A percentile compares a stretch with the other conserved stretches of the same genome.
Evolutionary conservation across 2,888 invertebrate species (phyloP).

Genomic region (Andricus quercusramuli): DNA sequence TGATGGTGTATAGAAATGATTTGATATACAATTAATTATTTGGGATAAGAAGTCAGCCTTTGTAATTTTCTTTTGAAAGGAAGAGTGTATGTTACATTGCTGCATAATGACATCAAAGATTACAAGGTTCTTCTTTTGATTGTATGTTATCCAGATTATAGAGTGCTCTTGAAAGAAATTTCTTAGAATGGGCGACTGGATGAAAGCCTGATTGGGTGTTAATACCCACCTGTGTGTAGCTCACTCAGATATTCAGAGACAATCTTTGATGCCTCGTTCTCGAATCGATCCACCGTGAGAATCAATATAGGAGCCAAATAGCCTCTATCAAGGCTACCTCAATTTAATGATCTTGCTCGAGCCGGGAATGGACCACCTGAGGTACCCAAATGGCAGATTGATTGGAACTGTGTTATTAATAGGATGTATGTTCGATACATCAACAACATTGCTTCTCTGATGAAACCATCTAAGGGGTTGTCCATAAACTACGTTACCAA

Average conservation of each 20-base stretch:
- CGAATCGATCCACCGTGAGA: conserved; percentile 13
- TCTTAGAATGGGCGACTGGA: conserved; percentile 24
- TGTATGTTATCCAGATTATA: conserved; percentile 15
- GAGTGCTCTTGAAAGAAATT: conserved; percentile 22
- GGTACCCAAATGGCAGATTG: conserved; percentile 5
- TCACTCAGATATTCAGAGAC: conserved; percentile 1
- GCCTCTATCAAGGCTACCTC: neutral
- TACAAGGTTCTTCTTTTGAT: conserved; percentile 22
- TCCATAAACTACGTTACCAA: too few species aligned
- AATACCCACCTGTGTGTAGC: conserved; percentile 13
- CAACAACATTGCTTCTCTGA: neutral
- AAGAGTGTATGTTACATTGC: neutral
- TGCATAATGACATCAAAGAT: conserved; percentile 21
- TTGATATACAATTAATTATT: neutral
- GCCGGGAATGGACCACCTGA: conserved; percentile 1
- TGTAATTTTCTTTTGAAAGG: neutral
- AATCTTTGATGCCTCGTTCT: conserved; percentile 2
- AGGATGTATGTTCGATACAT: neutral
- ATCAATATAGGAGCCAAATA: conserved; percentile 25
- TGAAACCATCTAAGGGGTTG: neutral
- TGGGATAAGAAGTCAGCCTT: neutral
- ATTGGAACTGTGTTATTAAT: conserved; percentile 4
- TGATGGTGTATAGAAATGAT: neutral
- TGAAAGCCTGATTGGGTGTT: conserved; percentile 35
- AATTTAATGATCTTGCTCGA: neutral